Evolutionary conservation across 2,113 vertebrate genomes (phyloP).

Genomic region (Tautogolabrus adspersus): DNA sequence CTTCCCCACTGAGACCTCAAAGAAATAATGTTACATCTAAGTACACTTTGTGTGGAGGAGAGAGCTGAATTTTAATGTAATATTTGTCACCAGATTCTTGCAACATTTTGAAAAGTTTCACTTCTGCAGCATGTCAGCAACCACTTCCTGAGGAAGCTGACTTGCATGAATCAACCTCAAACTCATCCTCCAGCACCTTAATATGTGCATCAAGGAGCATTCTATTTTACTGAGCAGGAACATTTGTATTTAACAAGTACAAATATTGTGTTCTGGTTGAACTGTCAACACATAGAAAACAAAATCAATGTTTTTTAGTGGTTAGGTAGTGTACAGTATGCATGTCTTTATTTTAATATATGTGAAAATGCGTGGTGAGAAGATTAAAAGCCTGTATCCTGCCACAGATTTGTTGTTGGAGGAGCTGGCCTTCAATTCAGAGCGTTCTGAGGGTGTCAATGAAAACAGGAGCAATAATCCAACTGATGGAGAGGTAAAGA

Average conservation of each 20-base stretch:
- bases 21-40: neutral
- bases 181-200: neutral
- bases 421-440: slow-evolving; percentile 70
- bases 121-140: slow-evolving; percentile 47
- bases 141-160: slow-evolving; percentile 69
- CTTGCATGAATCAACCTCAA: slow-evolving; percentile 10
- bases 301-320: neutral
- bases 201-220: neutral
- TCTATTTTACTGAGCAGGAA: neutral
- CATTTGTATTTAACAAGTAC: neutral
- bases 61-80: neutral
- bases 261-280: neutral
- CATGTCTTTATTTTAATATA: neutral
- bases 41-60: neutral
- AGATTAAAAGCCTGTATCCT: slow-evolving; percentile 15
- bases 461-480: slow-evolving; percentile 17
- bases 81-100: slow-evolving; percentile 20
- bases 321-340: neutral
- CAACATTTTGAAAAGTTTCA: slow-evolving; percentile 51
- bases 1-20: neutral
- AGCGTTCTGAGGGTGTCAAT: neutral
- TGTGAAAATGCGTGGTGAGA: slow-evolving; percentile 1
- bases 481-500: slow-evolving; percentile 36
- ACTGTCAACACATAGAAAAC: neutral
- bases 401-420: slow-evolving; percentile 79